Evolutionary conservation across 2,113 vertebrate genomes (phyloP).

Genomic region (Pachycephala philippinensis): DNA sequence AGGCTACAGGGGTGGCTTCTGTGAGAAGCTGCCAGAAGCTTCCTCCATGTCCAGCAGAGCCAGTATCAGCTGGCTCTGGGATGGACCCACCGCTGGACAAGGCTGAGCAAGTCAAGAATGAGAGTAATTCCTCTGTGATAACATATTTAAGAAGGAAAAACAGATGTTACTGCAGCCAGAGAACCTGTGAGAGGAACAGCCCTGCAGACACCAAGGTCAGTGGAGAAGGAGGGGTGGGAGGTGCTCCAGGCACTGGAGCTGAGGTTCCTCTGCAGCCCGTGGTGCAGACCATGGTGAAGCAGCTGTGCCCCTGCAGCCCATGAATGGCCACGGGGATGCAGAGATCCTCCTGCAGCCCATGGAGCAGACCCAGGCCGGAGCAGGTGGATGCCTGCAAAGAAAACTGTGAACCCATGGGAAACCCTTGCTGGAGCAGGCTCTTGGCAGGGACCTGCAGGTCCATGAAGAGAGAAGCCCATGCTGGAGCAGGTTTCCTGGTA

Average conservation of each 20-base stretch:
- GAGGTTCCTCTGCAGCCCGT: neutral
- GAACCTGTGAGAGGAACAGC: neutral
- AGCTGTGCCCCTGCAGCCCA: neutral
- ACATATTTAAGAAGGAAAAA: too few species aligned
- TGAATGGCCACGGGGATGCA: neutral
- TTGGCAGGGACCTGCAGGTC: neutral
- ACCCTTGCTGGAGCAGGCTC: neutral
- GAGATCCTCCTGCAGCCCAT: neutral
- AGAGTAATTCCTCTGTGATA: neutral
- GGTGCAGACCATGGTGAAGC: neutral
- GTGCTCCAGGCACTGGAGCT: neutral
- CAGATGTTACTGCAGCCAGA: neutral
- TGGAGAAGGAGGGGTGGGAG: neutral
- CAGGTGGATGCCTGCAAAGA: neutral
- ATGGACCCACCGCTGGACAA: neutral
- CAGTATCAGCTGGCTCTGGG: rapidly evolving
- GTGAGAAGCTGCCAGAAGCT: neutral
- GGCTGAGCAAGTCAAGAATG: neutral
- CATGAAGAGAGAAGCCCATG: neutral
- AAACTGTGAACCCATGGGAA: neutral
- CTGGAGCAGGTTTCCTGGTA: neutral
- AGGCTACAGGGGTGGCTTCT: neutral
- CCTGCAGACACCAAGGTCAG: neutral
- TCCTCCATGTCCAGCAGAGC: neutral
- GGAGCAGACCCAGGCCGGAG: neutral